Base-by-base conservation (phyloP, 2,113 vertebrate genomes). In the Macrotis lagotis region DNA sequence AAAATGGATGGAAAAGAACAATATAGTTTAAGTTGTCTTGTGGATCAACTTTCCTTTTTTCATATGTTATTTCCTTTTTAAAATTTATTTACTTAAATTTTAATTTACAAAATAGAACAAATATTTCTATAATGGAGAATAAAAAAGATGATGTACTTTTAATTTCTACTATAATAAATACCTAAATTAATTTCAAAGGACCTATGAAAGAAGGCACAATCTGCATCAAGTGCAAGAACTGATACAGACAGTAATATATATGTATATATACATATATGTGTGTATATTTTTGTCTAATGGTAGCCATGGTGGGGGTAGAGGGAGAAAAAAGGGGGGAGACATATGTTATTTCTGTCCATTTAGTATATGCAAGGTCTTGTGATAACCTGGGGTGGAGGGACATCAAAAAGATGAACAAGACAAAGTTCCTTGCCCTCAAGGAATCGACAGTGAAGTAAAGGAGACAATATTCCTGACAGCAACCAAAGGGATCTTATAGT, bases 11-110 rank as follows among this genome's bases (percentile, higher is more conserved):
- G 94, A 94, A 98, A 97, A 95, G 90, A 96, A 91, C 91, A 95
- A 95, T 91, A 48, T 95, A 1, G 1, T 93, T n/a, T 44, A 97
- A 96, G 96, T 96, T 94, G 59, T 92, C 96, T 97, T 97, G 95
- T 90, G 90, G 59, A 93, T 11, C 51, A 25, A 24, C 53, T 7
- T 47, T 91, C 53, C 55, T 83, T 55, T 59, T 66, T 59, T 49
- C 14, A 74, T 26, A 25, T 31, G 48, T 66, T 66, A 31, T 66
- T 66, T 66, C 59, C 12, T 37, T 66, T 66, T 37, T 37, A 4
- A 66, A 37, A 16, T 66, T 66, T 66, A 59, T 37, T 66, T 66
- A 66, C 37, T 37, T 37, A 37, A 66, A 37, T 66, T 66, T 59
- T 66, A 66, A 66, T 37, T 66, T 37, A 37, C 37, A 12, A 66